Conservation (phyloP, 2,113 vertebrate genomes). For the Cervus canadensis region DNA sequence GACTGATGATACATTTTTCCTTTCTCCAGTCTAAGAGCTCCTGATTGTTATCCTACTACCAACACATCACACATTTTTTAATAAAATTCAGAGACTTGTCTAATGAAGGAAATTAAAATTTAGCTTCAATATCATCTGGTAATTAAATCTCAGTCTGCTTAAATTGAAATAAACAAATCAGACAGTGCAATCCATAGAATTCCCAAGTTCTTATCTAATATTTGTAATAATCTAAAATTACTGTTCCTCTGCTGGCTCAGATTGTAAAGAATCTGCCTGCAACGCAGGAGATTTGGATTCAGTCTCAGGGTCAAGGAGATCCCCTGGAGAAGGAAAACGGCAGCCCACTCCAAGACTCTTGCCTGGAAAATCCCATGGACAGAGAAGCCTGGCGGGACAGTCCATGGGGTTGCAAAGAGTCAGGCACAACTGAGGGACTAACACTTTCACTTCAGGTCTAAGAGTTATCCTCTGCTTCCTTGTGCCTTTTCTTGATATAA, state of each 20-base stretch:
- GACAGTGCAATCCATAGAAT: background rate
- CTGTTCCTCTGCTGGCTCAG: background rate
- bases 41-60: background rate
- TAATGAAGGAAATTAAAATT: constrained; percentile 52
- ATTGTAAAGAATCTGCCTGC: background rate
- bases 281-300: background rate
- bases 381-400: background rate
- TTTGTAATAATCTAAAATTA: constrained; percentile 42
- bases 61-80: background rate
- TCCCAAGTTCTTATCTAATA: constrained; percentile 20
- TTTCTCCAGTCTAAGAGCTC: background rate
- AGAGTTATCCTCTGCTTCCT: background rate
- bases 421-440: background rate
- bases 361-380: background rate
- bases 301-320: background rate
- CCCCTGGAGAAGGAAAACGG: background rate
- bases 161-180: constrained; percentile 61
- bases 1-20: background rate
- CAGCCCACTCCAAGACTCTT: background rate
- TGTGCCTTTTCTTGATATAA: background rate
- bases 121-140: constrained; percentile 43
- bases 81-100: constrained; percentile 18
- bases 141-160: constrained; percentile 50
- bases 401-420: background rate
- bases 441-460: background rate